Percentiles rank a stretch among this genome's conserved stretches.
Conservation (phyloP, 2,888 invertebrate genomes). For the Metacarcinus magister region DNA sequence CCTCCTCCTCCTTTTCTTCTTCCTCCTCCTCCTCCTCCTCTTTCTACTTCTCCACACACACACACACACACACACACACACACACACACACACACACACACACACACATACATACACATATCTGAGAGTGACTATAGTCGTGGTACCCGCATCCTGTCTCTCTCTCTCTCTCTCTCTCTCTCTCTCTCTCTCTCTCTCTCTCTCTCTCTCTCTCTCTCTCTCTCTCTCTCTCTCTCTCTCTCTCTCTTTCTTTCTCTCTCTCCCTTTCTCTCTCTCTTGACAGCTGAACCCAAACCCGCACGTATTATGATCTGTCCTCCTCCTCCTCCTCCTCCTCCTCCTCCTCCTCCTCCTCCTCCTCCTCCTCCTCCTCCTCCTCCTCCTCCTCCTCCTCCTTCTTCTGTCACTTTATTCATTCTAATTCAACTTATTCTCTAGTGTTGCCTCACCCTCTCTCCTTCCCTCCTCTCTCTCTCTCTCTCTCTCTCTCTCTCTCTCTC, state of each 20-base stretch:
- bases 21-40: background rate
- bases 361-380: background rate
- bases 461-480: background rate
- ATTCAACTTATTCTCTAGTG: background rate
- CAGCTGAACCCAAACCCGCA: background rate
- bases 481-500: background rate
- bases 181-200: constrained; percentile 53
- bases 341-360: background rate
- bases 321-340: constrained; percentile 19
- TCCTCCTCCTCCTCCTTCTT: background rate
- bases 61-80: too few species aligned
- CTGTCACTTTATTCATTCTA: background rate
- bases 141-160: background rate
- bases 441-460: background rate
- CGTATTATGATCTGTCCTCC: background rate
- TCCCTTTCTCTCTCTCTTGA: background rate
- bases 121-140: too few species aligned
- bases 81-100: too few species aligned
- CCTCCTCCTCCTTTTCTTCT: too few species aligned
- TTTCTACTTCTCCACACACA: background rate
- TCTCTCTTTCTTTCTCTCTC: constrained; percentile 46
- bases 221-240: background rate
- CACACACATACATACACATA: too few species aligned
- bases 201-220: constrained; percentile 50
- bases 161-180: constrained; percentile 53